Percentiles rank a stretch among this genome's conserved stretches.
phyloP scores from a whole-genome alignment of 1,140 invertebrate genomes.

The Listronotus oregonensis region DNA sequence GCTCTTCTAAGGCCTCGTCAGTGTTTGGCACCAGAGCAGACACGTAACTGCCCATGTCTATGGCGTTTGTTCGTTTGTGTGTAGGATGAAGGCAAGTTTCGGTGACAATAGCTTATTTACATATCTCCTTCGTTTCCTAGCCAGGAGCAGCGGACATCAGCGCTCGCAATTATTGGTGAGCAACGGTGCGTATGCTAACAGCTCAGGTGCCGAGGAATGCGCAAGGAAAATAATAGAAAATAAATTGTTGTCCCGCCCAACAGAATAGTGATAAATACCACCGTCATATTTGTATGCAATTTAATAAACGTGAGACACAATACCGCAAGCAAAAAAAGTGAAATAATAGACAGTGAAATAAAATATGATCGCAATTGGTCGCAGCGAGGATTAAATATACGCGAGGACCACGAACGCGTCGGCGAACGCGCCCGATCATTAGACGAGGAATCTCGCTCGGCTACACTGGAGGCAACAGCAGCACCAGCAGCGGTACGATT shows the following conservation, averaged over 20 bases:
- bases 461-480: neutral
- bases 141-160: slow-evolving; percentile 1
- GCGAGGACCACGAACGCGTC: slow-evolving; percentile 1
- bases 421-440: slow-evolving; percentile 1
- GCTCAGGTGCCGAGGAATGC: too few species aligned
- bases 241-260: too few species aligned
- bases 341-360: slow-evolving; percentile 1
- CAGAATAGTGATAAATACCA: too few species aligned
- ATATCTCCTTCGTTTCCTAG: slow-evolving; percentile 1
- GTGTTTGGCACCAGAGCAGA: slow-evolving; percentile 1
- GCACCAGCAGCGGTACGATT: neutral
- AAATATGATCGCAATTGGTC: slow-evolving; percentile 1
- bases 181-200: too few species aligned
- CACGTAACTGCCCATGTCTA: slow-evolving; percentile 1
- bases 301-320: slow-evolving; percentile 1
- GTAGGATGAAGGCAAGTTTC: neutral
- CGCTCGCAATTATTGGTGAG: slow-evolving; percentile 1
- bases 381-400: neutral
- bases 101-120: slow-evolving; percentile 1
- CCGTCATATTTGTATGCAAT: slow-evolving; percentile 1
- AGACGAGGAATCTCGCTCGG: slow-evolving; percentile 1
- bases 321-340: slow-evolving; percentile 1
- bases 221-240: too few species aligned
- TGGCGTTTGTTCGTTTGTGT: neutral
- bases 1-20: slow-evolving; percentile 1